Base-by-base conservation (phyloP, 2,113 vertebrate species). In the Colossoma macropomum region DNA sequence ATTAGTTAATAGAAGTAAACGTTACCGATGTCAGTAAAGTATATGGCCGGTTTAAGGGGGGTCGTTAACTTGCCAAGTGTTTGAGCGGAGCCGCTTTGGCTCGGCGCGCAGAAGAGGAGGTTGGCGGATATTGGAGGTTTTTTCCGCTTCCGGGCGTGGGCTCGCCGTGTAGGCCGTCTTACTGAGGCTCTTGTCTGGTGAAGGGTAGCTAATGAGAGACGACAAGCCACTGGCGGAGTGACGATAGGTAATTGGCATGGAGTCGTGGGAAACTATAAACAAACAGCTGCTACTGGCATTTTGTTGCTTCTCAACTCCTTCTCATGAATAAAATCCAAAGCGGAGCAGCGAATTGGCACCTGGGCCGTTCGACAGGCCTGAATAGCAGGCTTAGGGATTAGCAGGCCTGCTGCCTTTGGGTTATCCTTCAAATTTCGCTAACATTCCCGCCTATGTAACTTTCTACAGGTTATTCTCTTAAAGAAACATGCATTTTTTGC, bases 181-280 rank as follows among this genome's bases (percentile, higher is more conserved):
- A 23, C 30, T 68, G 69, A 48, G 74, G 60, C 83, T 70, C 89
- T 65, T 88, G 92, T 94, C 92, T 91, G 86, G 69, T 89, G 88
- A 91, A 86, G 91, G 89, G 88, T 81, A 89, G 88, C 89, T 94
- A 94, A 95, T 95, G 90, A 92, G 92, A 88, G 86, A 86, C 89
- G 93, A 94, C 93, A 93, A 92, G 92, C 91, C 90, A 90, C 90
- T 91, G 92, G 93, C 87, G 85, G 91, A 90, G 86, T 89, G 90
- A 92, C 90, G 90, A 90, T 76, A 90, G 89, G 86, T 92, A 93
- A 93, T 93, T 94, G 94, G 92, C 92, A 92, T 82, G 74, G 90
- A 93, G 91, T 94, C 92, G 93, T 94, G 94, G 93, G 94, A 95
- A 94, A 92, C 89, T 90, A 90, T 94, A 95, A 94, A 95, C 93